Evolutionary conservation across 2,797 vertebrate genomes (phyloP).

Genomic region (Macrochelys suwanniensis): DNA sequence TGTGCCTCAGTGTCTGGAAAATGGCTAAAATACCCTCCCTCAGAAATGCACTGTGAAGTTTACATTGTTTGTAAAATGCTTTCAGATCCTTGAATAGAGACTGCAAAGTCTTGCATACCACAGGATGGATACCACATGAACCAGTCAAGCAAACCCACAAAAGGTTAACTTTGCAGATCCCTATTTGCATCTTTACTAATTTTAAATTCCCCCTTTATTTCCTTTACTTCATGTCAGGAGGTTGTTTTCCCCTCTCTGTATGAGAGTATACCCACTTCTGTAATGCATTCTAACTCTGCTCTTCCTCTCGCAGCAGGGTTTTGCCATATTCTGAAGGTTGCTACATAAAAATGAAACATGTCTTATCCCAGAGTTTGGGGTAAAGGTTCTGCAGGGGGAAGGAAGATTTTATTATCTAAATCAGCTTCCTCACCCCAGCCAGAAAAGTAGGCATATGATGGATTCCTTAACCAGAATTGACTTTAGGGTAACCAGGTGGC

Average conservation of each 20-base stretch:
- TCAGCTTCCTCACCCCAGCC: accelerated
- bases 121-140: no score
- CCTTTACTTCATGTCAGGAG: neutral
- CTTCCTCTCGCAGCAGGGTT: neutral
- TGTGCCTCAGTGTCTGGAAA: neutral
- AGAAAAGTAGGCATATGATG: accelerated
- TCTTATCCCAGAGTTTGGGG: neutral
- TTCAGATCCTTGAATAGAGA: no score
- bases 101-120: neutral
- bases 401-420: accelerated
- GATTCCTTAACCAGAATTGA: neutral
- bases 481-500: no score
- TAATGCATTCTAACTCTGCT: neutral
- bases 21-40: neutral
- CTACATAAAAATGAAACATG: neutral
- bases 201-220: neutral
- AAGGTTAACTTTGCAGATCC: no score
- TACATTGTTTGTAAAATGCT: neutral
- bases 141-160: neutral
- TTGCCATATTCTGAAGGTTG: neutral
- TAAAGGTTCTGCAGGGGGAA: neutral
- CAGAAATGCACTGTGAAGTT: neutral
- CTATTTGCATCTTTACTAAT: neutral
- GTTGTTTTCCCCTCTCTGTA: neutral
- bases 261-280: neutral